These are phyloP conservation scores for Petrocephalus schoutedeni DNA, from an alignment of 2,797 vertebrate genomes.

Conservation along the genomic window DNA sequence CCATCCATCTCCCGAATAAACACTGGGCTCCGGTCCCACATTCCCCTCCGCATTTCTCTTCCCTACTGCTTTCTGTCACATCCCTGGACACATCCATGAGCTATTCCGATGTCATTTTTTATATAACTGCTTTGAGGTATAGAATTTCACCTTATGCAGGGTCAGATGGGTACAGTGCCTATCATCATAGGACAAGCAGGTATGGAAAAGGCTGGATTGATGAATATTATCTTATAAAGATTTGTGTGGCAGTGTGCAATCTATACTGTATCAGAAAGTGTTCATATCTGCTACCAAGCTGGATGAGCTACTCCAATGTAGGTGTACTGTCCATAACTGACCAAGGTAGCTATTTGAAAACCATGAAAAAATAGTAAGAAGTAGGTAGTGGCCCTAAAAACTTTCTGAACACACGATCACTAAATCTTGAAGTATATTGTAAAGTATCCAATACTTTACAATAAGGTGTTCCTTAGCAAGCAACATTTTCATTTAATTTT, in stretches of 20 bases:
- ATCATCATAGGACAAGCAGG: background rate
- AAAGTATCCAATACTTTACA: background rate
- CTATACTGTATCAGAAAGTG: background rate
- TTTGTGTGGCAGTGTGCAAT: background rate
- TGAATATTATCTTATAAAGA: background rate
- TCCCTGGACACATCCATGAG: background rate
- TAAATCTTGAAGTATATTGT: background rate
- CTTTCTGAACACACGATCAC: background rate
- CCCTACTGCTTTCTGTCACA: background rate
- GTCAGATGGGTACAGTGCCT: background rate
- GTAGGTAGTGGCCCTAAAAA: constrained; percentile 33
- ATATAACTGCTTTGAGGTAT: background rate
- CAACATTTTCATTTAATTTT: background rate
- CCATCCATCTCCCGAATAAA: background rate
- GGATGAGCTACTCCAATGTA: background rate
- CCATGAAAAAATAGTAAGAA: constrained; percentile 23
- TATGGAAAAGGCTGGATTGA: background rate
- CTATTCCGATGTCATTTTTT: background rate
- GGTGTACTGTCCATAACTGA: constrained; percentile 22
- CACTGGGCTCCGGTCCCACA: background rate
- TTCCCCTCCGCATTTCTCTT: background rate
- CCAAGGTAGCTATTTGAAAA: constrained; percentile 27
- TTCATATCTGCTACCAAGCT: constrained; percentile 24
- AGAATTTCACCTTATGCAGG: background rate
- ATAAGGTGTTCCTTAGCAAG: background rate